phyloP scores from a whole-genome alignment of 2,888 invertebrate genomes.

The Euproctis similis region DNA sequence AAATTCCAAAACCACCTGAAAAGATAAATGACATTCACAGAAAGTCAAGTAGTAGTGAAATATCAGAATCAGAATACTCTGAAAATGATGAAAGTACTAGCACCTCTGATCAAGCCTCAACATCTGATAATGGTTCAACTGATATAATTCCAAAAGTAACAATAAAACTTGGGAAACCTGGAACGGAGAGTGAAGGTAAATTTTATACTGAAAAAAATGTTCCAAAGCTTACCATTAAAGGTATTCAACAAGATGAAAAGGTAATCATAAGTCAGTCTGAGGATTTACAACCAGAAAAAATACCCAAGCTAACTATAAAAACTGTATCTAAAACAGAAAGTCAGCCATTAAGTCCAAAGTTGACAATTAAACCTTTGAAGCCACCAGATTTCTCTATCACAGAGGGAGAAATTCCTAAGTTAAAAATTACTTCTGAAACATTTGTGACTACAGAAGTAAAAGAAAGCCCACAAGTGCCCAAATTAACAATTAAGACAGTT shows the following conservation, averaged over 20 bases:
- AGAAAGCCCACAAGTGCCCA: conserved; percentile 68
- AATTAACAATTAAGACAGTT: conserved; percentile 75
- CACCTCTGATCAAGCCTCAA: conserved; percentile 59
- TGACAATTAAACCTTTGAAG: conserved; percentile 68
- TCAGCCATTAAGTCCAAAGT: conserved; percentile 63
- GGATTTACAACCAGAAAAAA: conserved; percentile 48
- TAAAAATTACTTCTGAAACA: conserved; percentile 44
- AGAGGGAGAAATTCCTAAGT: conserved; percentile 40
- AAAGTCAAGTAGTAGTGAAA: conserved; percentile 71
- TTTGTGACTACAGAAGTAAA: conserved; percentile 40
- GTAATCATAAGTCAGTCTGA: conserved; percentile 56
- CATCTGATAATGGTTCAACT: conserved; percentile 54
- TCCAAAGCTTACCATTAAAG: conserved; percentile 64
- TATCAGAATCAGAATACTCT: conserved; percentile 70
- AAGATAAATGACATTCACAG: conserved; percentile 63
- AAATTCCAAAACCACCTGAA: conserved; percentile 62
- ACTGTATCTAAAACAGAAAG: conserved; percentile 50
- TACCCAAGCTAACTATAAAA: conserved; percentile 67
- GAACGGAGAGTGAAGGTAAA: conserved; percentile 60
- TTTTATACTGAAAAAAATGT: conserved; percentile 63
- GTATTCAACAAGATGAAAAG: conserved; percentile 54
- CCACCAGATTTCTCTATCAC: conserved; percentile 40
- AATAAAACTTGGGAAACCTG: conserved; percentile 64
- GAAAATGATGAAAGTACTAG: conserved; percentile 73
- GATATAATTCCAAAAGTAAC: conserved; percentile 66